Conservation (phyloP, 2,797 vertebrate genomes). For the Rhodeus uyekii region DNA sequence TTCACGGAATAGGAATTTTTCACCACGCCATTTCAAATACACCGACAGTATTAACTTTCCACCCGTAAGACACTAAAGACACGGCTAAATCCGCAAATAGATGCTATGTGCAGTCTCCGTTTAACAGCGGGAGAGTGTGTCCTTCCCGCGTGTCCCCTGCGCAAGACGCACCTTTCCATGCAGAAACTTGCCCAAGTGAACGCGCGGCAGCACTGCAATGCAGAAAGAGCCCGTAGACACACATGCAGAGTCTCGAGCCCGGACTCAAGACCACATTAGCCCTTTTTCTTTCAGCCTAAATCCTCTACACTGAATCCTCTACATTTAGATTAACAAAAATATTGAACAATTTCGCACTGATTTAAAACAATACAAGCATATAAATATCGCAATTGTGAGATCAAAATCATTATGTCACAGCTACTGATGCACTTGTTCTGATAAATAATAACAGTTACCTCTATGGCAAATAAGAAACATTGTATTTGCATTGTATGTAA, state of each 20-base stretch:
- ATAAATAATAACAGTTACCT: background rate
- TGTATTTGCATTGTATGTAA: conserved; percentile 33
- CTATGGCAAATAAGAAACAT: conserved; percentile 23
- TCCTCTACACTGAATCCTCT: background rate
- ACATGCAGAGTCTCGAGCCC: conserved; percentile 61
- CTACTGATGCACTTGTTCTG: background rate
- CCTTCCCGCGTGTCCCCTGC: conserved; percentile 48
- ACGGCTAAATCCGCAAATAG: background rate
- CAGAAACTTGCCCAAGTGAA: conserved; percentile 72
- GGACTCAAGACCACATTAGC: conserved; percentile 14
- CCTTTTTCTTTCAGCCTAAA: background rate
- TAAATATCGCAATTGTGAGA: background rate
- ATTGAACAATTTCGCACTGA: background rate
- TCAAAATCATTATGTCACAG: background rate
- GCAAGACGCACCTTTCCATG: conserved; percentile 55
- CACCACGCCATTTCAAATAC: conserved; percentile 10
- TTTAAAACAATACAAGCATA: background rate
- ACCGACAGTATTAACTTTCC: background rate
- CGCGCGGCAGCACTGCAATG: conserved; percentile 79
- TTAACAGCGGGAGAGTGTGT: background rate
- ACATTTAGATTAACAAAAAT: background rate
- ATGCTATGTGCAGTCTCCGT: background rate
- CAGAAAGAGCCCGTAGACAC: conserved; percentile 70
- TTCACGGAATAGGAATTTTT: conserved; percentile 6
- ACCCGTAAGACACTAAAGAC: background rate